Conservation (phyloP, 2,113 vertebrate species). For the Pluvialis apricaria region DNA sequence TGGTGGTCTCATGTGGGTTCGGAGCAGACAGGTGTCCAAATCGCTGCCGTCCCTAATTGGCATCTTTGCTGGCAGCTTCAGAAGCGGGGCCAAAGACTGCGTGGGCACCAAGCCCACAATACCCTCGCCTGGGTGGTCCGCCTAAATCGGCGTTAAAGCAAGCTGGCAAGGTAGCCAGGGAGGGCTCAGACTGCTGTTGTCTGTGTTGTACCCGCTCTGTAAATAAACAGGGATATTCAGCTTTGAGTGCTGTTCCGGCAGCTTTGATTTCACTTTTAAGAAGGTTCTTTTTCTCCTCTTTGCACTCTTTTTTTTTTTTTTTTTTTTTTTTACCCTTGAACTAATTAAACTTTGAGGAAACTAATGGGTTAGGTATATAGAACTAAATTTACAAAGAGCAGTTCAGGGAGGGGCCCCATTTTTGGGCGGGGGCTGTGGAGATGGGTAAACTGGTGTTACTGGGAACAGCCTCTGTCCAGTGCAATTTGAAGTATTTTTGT, state of each 20-base stretch:
- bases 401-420: not conserved
- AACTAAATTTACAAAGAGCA: not conserved
- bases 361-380: not conserved
- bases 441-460: not conserved
- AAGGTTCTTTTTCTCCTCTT: not conserved
- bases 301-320: not conserved
- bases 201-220: not conserved
- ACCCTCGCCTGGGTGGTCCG: conserved; percentile 35
- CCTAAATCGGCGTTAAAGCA: fast-evolving
- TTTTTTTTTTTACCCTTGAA: not conserved
- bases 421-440: not conserved
- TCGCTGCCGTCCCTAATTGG: not conserved
- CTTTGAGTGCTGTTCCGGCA: not conserved
- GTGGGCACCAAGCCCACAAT: not conserved
- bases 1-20: conserved; percentile 17
- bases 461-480: not conserved
- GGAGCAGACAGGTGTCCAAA: conserved; percentile 31
- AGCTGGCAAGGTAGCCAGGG: not conserved
- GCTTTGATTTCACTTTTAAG: not conserved
- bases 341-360: not conserved
- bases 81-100: not conserved
- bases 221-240: conserved; percentile 24
- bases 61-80: conserved; percentile 34
- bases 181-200: not conserved
- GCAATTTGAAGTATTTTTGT: not conserved